phyloP scores from a whole-genome alignment of 2,888 invertebrate genomes.

The Nasonovia ribisnigri region DNA sequence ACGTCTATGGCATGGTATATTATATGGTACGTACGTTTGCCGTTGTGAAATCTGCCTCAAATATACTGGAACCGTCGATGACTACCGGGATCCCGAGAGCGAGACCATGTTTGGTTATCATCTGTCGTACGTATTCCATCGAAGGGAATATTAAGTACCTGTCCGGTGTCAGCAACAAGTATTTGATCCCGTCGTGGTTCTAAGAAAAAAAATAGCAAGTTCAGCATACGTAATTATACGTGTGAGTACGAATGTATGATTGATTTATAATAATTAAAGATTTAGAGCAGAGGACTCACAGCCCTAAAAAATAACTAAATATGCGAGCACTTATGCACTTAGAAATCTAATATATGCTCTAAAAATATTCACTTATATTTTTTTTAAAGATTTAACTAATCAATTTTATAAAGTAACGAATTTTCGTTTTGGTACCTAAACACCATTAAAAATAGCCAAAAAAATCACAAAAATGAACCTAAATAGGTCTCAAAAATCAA shows the following conservation, averaged over 20 bases:
- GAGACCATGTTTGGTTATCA: constrained; percentile 84
- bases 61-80: constrained; percentile 88
- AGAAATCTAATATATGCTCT: too few relatives aligned
- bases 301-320: too few relatives aligned
- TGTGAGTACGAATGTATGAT: background rate
- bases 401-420: too few relatives aligned
- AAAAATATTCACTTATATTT: too few relatives aligned
- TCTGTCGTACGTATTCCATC: constrained; percentile 87
- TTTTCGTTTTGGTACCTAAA: too few relatives aligned
- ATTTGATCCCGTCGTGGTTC: constrained; percentile 79
- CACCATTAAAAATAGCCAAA: too few relatives aligned
- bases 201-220: constrained; percentile 70
- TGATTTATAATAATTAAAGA: background rate
- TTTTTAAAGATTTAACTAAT: too few relatives aligned
- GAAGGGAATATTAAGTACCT: constrained; percentile 91
- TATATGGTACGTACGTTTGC: constrained; percentile 73
- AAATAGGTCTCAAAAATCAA: too few relatives aligned
- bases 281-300: too few relatives aligned
- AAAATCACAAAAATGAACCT: too few relatives aligned
- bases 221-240: background rate
- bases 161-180: constrained; percentile 87
- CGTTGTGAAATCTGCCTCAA: constrained; percentile 89
- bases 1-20: background rate
- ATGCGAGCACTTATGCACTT: too few relatives aligned
- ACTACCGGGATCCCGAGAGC: constrained; percentile 81